Base-by-base conservation (phyloP, 2,797 vertebrate species). In the Hyperoplus lanceolatus region DNA sequence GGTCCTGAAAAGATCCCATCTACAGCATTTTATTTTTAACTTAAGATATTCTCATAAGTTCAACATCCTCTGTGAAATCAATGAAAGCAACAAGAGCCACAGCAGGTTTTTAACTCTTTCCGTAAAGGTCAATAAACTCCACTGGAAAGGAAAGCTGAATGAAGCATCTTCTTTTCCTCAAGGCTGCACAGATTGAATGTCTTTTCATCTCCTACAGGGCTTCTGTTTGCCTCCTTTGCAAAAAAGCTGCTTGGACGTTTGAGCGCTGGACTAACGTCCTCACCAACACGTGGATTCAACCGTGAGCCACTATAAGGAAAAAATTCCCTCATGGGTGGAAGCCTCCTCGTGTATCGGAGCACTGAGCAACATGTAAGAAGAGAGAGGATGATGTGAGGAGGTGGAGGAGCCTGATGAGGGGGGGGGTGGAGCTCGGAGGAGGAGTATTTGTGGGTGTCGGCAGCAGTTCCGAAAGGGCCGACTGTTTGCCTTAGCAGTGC, bases 271-370 rank as follows among this genome's bases (percentile, higher is more conserved):
- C 73, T 2, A 8, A 62, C 50, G 45, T 86, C 75, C 67, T 79
- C 60, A 14, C 48, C 58, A 36, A 18, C 60, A 29, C 2, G 11
- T 75, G 0, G 48, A 69, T 75, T 84, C 74, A 83, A 43, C 65
- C 1, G 18, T 10, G 61, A 83, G 80, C 70, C 75, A 42, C 84
- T 56, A 13, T 70, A 53, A 51, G 64, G 36, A 79, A 70, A 29
- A 89, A 82, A 90, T 87, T 90, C 91, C 84, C 87, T 84, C 84
- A 84, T 86, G 85, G 83, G 82, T 49, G 60, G 61, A 82, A 86
- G 82, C 78, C 77, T 87, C 61, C 65, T 79, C 76, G 81, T 86
- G 86, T 58, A 80, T 65, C 75, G 8, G 80, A 90, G 79, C 82
- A 77, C 85, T 36, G 88, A 85, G 85, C 86, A 86, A 87, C 88